A percentile compares a stretch with the other conserved stretches of the same genome.
phyloP scores from a whole-genome alignment of 2,797 vertebrate species.

The Rhinichthys osculus region DNA sequence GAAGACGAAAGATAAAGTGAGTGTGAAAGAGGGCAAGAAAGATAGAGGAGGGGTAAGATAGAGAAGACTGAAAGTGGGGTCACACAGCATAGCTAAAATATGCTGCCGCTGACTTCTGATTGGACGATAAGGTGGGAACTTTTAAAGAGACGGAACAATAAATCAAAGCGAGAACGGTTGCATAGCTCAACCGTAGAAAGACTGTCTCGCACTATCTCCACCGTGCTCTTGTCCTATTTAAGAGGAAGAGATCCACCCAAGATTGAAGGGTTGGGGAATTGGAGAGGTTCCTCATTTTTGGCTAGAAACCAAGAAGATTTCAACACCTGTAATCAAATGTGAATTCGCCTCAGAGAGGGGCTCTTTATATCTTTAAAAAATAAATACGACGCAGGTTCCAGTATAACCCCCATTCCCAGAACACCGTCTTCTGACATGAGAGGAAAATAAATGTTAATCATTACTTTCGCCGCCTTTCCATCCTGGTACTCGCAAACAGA shows the following conservation, averaged over 20 bases:
- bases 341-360: neutral
- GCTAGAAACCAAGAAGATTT: constrained; percentile 10
- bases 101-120: constrained; percentile 34
- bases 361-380: neutral
- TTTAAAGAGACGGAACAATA: constrained; percentile 38
- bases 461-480: constrained; percentile 59
- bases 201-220: constrained; percentile 20
- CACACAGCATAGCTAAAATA: constrained; percentile 32
- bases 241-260: constrained; percentile 28
- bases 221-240: constrained; percentile 33
- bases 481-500: constrained; percentile 33
- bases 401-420: constrained; percentile 53
- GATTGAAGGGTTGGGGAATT: constrained; percentile 43
- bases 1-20: constrained; percentile 27
- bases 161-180: constrained; percentile 36
- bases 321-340: constrained; percentile 26
- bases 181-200: constrained; percentile 32
- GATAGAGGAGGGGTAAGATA: neutral
- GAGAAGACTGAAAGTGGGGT: constrained; percentile 27
- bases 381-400: constrained; percentile 15
- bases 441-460: constrained; percentile 77
- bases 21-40: constrained; percentile 5
- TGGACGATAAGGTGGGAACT: constrained; percentile 50
- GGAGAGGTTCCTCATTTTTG: constrained; percentile 34
- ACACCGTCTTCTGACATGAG: constrained; percentile 60